Conservation (phyloP, 2,797 vertebrate species). For the Alexandromys oeconomus region DNA sequence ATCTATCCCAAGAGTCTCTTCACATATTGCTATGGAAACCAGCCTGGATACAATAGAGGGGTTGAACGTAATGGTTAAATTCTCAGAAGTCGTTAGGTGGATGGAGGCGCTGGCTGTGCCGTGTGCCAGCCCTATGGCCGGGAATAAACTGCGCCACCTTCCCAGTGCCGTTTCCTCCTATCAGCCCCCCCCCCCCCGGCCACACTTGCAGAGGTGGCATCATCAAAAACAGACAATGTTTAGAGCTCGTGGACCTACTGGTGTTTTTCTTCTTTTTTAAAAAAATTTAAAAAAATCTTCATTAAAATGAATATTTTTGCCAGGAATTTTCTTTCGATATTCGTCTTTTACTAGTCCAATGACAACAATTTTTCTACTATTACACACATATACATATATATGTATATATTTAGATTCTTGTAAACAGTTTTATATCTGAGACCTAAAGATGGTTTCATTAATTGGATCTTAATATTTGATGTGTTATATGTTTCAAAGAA, state of each 20-base stretch:
- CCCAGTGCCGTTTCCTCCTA: not conserved
- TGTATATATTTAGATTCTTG: conserved; percentile 17
- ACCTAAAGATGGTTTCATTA: conserved; percentile 45
- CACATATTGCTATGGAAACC: conserved; percentile 2
- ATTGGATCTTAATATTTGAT: conserved; percentile 20
- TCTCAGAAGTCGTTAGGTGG: conserved; percentile 17
- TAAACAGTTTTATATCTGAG: conserved; percentile 26
- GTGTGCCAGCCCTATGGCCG: not conserved
- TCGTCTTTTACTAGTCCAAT: conserved; percentile 25
- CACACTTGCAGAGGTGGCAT: not conserved
- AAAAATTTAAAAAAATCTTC: not conserved
- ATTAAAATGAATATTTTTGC: conserved; percentile 22
- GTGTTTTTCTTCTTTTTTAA: not conserved
- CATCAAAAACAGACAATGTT: not conserved
- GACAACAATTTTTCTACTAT: conserved; percentile 17
- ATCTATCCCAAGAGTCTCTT: not conserved
- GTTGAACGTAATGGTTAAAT: not conserved
- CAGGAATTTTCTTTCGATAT: conserved; percentile 24
- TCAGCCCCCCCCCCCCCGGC: not conserved
- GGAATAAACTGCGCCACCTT: not conserved
- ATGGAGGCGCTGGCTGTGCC: not conserved
- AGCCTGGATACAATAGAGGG: not conserved
- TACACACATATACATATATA: not conserved
- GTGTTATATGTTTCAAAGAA: conserved; percentile 51
- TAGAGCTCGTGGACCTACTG: not conserved